phyloP scores from a whole-genome alignment of 2,888 invertebrate species.

The Deilephila porcellus region DNA sequence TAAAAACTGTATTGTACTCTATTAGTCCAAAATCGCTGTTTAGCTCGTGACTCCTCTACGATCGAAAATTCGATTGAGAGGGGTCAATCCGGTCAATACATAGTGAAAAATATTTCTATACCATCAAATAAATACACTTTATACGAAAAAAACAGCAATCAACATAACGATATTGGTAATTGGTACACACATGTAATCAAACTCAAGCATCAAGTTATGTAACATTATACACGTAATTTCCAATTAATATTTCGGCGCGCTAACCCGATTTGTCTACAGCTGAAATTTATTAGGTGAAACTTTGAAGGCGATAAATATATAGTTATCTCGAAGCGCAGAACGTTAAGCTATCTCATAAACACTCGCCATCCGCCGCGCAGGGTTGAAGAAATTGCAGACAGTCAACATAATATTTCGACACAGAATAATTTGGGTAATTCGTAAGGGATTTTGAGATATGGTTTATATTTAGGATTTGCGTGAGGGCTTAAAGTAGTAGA shows the following conservation, averaged over 20 bases:
- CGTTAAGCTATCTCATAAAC: constrained; percentile 9
- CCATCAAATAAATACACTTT: no score
- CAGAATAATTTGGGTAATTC: neutral
- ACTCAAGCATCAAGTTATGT: neutral
- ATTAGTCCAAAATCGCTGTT: no score
- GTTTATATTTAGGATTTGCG: no score
- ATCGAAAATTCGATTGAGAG: no score
- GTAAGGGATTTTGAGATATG: neutral
- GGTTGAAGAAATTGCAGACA: neutral
- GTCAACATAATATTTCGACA: neutral
- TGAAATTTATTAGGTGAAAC: constrained; percentile 26
- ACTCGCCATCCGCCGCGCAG: neutral
- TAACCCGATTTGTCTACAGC: constrained; percentile 12
- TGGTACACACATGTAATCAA: neutral
- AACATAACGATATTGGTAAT: neutral
- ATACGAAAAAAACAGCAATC: neutral
- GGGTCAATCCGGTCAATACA: no score
- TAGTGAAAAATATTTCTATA: no score
- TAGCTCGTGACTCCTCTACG: no score
- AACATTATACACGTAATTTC: neutral
- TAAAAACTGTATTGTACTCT: no score
- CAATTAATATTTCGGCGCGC: constrained; percentile 2
- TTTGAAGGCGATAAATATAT: constrained; percentile 33
- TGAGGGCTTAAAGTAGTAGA: no score
- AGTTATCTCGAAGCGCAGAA: constrained; percentile 13